Conservation (phyloP, 37 sponge, comb jelly and placozoan genomes). For the Corticium candelabrum region DNA sequence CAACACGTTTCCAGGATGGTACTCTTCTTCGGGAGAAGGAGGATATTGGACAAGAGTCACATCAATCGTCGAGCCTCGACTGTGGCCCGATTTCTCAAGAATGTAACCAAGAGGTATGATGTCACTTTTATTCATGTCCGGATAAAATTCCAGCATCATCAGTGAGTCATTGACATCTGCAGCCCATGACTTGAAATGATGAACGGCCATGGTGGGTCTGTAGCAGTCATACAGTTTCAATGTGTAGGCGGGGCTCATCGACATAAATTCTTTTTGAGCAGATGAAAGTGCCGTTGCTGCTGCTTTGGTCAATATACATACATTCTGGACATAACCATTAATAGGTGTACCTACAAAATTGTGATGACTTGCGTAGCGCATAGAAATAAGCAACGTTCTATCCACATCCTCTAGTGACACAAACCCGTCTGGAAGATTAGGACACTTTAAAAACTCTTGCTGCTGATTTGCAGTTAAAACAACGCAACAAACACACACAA, state of each 20-base stretch:
- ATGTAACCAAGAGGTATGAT: conserved; percentile 21
- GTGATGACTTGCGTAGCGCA: conserved; percentile 15
- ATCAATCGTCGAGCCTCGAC: conserved; percentile 15
- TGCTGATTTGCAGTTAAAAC: too few species aligned
- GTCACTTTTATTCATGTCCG: conserved; percentile 6
- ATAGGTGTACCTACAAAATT: conserved; percentile 25
- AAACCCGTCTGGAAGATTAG: conserved; percentile 8
- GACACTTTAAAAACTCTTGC: too few species aligned
- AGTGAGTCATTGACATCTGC: conserved; percentile 11
- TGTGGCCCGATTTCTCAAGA: conserved; percentile 16
- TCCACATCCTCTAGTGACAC: conserved; percentile 7
- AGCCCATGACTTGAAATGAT: conserved; percentile 17
- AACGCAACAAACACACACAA: too few species aligned
- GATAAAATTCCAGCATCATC: conserved; percentile 23
- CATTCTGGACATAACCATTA: conserved; percentile 7
- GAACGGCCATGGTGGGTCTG: conserved; percentile 15
- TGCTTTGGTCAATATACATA: conserved; percentile 12
- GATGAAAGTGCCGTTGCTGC: conserved; percentile 13
- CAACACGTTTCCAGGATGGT: conserved; percentile 7
- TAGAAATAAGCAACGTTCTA: background rate
- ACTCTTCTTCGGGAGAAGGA: conserved; percentile 10
- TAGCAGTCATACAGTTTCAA: conserved; percentile 29
- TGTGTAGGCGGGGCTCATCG: conserved; percentile 16
- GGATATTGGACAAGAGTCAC: conserved; percentile 18
- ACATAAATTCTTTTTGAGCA: conserved; percentile 19